Base-by-base conservation (phyloP, 2,888 invertebrate species). In the Invenusta paracnida region DNA sequence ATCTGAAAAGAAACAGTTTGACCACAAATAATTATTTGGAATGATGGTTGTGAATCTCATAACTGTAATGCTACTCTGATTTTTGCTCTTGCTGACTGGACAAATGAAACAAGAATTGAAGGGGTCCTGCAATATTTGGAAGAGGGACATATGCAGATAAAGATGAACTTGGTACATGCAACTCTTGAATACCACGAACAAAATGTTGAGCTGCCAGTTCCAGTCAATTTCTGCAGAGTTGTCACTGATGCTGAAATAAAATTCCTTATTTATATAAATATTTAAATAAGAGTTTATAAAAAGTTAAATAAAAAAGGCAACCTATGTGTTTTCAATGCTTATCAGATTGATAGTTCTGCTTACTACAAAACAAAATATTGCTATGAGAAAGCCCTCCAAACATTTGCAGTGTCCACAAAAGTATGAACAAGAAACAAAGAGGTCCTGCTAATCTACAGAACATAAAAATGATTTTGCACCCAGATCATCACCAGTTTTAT, bases 51-150 rank as follows among this genome's bases (percentile, higher is more conserved):
- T 79, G 5, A n/a, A 11, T 23, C 79, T 79, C 79, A 79, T 11
- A 79, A 79, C 28, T n/a, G 79, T 5, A 79, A 79, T n/a, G 28
- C 79, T 27, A 79, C 79, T 5, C 79, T 79, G n/a, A 79, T 79
- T 2, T 79, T n/a, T 23, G 23, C n/a, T 25, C 23, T 79, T 79
- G 79, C 79, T 5, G 23, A 2, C 23, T 79, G 79, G 79, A 27
- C 79, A 79, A 79, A 48, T 17, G 48, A 48, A 48, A 48, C 48
- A 48, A 17, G 17, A 48, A 48, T 48, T 48, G 5, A 48, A 48
- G 48, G 5, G 48, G 48, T 48, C 5, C 28, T 79, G 5, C 2
- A 79, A 79, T 79, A 79, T 79, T 27, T 11, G 79, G 79, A 79
- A 27, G n/a, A n/a, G n/a, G 79, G 79, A 27, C 79, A 79, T 5